phyloP scores from a whole-genome alignment of 2,888 invertebrate genomes.

The Phalera bucephala region DNA sequence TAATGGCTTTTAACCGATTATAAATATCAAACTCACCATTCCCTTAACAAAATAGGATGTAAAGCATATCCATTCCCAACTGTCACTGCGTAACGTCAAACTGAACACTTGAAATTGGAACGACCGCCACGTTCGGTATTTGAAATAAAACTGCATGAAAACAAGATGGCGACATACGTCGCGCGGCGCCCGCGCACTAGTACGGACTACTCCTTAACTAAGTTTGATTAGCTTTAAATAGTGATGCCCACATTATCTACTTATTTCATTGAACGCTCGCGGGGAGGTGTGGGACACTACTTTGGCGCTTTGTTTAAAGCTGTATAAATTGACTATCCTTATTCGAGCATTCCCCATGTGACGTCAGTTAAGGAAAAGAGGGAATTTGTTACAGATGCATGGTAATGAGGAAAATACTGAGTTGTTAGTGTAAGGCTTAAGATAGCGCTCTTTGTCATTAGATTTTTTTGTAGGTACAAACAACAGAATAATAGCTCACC shows the following conservation, averaged over 20 bases:
- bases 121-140: conserved; percentile 60
- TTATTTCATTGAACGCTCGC: conserved; percentile 80
- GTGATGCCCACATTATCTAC: conserved; percentile 82
- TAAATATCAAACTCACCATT: conserved; percentile 40
- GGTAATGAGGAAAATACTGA: conserved; percentile 19
- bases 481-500: too few relatives aligned
- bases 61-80: conserved; percentile 59
- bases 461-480: too few relatives aligned
- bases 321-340: conserved; percentile 23
- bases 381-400: background rate
- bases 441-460: too few relatives aligned
- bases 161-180: conserved; percentile 57
- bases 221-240: conserved; percentile 87
- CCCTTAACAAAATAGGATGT: conserved; percentile 24
- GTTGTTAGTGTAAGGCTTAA: too few relatives aligned
- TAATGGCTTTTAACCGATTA: too few relatives aligned
- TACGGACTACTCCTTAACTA: conserved; percentile 84
- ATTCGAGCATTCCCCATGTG: conserved; percentile 4
- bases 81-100: conserved; percentile 69
- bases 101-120: conserved; percentile 50
- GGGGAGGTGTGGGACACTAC: conserved; percentile 60
- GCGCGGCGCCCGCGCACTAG: conserved; percentile 67
- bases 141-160: conserved; percentile 55
- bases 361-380: background rate
- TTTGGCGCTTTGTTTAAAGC: conserved; percentile 42